Base-by-base conservation (phyloP, 2,888 invertebrate genomes). In the Neoitamus cyanurus region DNA sequence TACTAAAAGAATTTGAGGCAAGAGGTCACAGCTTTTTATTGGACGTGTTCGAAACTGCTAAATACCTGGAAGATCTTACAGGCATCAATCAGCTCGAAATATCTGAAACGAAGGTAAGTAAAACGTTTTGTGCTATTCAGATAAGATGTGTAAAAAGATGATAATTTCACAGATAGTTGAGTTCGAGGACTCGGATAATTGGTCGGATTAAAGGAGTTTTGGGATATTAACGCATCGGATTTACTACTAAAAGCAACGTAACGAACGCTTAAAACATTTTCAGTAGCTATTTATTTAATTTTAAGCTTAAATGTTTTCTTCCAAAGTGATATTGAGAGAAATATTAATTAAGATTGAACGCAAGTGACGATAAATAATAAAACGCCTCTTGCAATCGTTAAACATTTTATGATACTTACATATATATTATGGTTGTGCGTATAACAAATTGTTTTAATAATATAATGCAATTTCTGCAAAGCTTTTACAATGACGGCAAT, bases 41-140 rank as follows among this genome's bases (percentile, higher is more conserved):
- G 80, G 93, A 95, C 88, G 97, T 95, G 0, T 96, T 97, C 88
- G 95, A 96, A 88, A 94, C 95, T 87, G 94, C 97, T 0, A 94
- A 93, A 85, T 95, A 95, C 91, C 92, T 99, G 88, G 98, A 98
- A 91, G 95, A 96, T 87, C 90, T 98, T 2, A 97, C 97, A 0
- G 97, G 98, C 0, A 92, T 99, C 58, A 92, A 93, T 0, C 93
- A 94, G 85, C 91, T 95, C 86, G 94, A 93, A 87, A 90, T 93
- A 84, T 90, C 93, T 9, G 93, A 93, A 9, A 93, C 94, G 89
- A 92, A 93, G 90, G 93, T 93, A 70, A 42, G 15, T 30, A 6
- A 7, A 0, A 42, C 6, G 13, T 15, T 15, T 42, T 6, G 31
- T n/a, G 6, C 1, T 5, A 42, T 42, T 42, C 13, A 42, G n/a